These are phyloP conservation scores for Patella depressa DNA, from an alignment of 2,888 invertebrate species.

Conservation along the genomic window DNA sequence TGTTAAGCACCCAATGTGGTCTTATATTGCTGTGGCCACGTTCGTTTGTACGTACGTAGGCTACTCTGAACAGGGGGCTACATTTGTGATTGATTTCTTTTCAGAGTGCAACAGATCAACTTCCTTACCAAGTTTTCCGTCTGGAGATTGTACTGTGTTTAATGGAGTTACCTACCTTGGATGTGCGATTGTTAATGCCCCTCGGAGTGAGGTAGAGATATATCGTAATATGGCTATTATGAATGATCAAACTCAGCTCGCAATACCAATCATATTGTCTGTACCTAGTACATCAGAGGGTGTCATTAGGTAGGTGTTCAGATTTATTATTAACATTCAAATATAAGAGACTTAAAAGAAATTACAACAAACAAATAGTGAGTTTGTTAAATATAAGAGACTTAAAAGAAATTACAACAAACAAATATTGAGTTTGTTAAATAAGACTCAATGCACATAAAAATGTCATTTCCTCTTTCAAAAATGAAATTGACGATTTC, in stretches of 20 bases:
- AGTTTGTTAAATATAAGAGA: too few relatives aligned
- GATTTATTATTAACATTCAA: too few relatives aligned
- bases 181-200: constrained; percentile 90
- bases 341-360: too few relatives aligned
- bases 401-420: too few relatives aligned
- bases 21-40: too few relatives aligned
- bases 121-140: constrained; percentile 58
- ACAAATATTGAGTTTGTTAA: too few relatives aligned
- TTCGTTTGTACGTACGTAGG: too few relatives aligned
- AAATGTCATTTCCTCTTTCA: too few relatives aligned
- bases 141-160: constrained; percentile 76
- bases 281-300: constrained; percentile 95
- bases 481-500: too few relatives aligned
- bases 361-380: too few relatives aligned
- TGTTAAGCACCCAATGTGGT: not conserved
- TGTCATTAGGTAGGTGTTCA: constrained; percentile 85
- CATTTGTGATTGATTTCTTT: not conserved
- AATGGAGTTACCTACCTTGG: constrained; percentile 94
- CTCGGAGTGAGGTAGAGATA: constrained; percentile 92
- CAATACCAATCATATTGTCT: constrained; percentile 91
- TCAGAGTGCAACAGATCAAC: constrained; percentile 54
- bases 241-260: constrained; percentile 83
- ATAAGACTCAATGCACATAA: too few relatives aligned
- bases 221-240: constrained; percentile 93
- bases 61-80: not conserved